phyloP scores from a whole-genome alignment of 2,113 vertebrate species.

The Coptodon rendalli region DNA sequence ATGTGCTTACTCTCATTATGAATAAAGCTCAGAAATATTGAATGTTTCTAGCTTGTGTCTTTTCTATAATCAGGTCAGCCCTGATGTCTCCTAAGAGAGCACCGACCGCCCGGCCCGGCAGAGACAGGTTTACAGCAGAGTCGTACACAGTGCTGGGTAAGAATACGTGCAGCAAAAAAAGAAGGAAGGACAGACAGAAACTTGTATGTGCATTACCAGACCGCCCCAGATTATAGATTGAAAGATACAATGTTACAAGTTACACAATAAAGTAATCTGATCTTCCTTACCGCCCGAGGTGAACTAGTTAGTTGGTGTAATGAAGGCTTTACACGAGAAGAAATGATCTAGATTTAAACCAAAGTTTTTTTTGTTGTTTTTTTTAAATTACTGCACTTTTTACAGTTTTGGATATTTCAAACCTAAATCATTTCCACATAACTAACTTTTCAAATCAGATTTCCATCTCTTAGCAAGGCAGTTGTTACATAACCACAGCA shows the following conservation, averaged over 20 bases:
- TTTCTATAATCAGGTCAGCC: slow-evolving; percentile 68
- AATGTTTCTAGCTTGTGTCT: background rate
- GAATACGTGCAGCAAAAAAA: background rate
- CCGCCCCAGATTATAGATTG: background rate
- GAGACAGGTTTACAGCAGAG: slow-evolving; percentile 91
- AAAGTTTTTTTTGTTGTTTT: background rate
- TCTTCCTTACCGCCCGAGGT: background rate
- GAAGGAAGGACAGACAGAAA: background rate
- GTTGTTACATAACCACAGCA: background rate
- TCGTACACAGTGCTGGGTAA: slow-evolving; percentile 95
- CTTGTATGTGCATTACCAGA: background rate
- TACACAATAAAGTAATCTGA: background rate
- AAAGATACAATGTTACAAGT: background rate
- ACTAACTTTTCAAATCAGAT: background rate
- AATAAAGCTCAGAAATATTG: background rate
- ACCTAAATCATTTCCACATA: background rate
- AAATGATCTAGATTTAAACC: background rate
- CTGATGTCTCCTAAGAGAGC: slow-evolving; percentile 89
- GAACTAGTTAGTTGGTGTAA: background rate
- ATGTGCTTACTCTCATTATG: background rate
- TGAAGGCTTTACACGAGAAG: rapidly evolving
- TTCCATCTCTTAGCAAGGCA: background rate
- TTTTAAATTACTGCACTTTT: rapidly evolving
- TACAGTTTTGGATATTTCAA: background rate
- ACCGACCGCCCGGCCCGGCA: slow-evolving; percentile 75